phyloP scores from a whole-genome alignment of 2,113 vertebrate genomes.

The crab-eating macaque (Macaca fascicularis) region DNA sequence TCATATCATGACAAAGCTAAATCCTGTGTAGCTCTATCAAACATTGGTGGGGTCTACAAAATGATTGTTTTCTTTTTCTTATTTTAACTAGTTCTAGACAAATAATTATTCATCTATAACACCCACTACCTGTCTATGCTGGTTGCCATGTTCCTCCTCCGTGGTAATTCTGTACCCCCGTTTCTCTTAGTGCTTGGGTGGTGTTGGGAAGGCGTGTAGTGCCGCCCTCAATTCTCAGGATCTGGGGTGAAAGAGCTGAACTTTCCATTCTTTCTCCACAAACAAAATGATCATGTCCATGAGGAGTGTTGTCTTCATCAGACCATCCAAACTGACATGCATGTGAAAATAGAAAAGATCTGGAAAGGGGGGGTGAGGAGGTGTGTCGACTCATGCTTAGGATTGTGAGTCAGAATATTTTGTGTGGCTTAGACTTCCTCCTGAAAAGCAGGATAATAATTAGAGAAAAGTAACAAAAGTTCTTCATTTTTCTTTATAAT shows the following conservation, averaged over 20 bases:
- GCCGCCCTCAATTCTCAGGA: not conserved
- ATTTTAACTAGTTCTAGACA: not conserved
- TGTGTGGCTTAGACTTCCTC: not conserved
- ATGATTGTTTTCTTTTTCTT: not conserved
- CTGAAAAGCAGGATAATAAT: not conserved
- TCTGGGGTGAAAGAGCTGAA: not conserved
- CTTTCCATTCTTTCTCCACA: not conserved
- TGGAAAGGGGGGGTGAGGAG: accelerated
- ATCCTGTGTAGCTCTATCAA: not conserved
- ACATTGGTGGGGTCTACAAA: not conserved
- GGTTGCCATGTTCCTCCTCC: not conserved
- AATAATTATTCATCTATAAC: not conserved
- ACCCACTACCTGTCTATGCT: not conserved
- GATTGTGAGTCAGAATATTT: not conserved
- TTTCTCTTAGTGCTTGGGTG: not conserved
- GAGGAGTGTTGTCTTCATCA: not conserved
- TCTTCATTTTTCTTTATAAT: not conserved
- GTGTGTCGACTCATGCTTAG: accelerated
- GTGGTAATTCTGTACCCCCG: not conserved
- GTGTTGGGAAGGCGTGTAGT: not conserved
- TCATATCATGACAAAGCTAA: not conserved
- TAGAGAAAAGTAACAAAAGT: not conserved
- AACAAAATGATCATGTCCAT: not conserved
- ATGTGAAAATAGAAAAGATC: not conserved
- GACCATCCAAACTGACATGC: not conserved